These are phyloP conservation scores for Neodontobutis hainanensis DNA, from an alignment of 2,113 vertebrate species.

Conservation along the genomic window DNA sequence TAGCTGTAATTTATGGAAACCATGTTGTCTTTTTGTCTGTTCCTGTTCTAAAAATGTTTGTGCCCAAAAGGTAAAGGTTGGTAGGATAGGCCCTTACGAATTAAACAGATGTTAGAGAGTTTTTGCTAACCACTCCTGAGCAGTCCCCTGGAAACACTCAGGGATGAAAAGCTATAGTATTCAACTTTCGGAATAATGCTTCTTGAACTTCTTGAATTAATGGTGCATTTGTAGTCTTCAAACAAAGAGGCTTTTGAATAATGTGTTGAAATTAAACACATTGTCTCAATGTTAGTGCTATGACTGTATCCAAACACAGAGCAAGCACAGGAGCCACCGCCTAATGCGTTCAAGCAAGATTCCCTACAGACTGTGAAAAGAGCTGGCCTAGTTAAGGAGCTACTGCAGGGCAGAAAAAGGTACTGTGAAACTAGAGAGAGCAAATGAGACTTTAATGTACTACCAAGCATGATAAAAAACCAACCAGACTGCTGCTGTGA, in stretches of 20 bases:
- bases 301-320: conserved; percentile 19
- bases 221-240: conserved; percentile 23
- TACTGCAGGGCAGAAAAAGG: conserved; percentile 24
- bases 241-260: neutral
- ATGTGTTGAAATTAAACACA: conserved; percentile 24
- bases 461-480: conserved; percentile 31
- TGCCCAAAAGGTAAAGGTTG: no score
- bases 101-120: no score
- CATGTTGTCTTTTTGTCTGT: no score
- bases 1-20: no score
- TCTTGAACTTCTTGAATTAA: no score
- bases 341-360: conserved; percentile 24
- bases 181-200: no score
- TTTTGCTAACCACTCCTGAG: no score
- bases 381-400: conserved; percentile 31
- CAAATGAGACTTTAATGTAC: conserved; percentile 24
- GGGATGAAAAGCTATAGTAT: no score
- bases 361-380: conserved; percentile 42
- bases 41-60: no score
- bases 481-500: conserved; percentile 36
- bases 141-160: no score
- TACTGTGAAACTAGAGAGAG: neutral
- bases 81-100: no score
- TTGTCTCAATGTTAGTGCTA: conserved; percentile 35
- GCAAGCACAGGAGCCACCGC: conserved; percentile 15